Evolutionary conservation across 2,113 vertebrate species (phyloP), one percentile per base, ranked within the genome.

Genomic region (Stictonetta naevosa): DNA sequence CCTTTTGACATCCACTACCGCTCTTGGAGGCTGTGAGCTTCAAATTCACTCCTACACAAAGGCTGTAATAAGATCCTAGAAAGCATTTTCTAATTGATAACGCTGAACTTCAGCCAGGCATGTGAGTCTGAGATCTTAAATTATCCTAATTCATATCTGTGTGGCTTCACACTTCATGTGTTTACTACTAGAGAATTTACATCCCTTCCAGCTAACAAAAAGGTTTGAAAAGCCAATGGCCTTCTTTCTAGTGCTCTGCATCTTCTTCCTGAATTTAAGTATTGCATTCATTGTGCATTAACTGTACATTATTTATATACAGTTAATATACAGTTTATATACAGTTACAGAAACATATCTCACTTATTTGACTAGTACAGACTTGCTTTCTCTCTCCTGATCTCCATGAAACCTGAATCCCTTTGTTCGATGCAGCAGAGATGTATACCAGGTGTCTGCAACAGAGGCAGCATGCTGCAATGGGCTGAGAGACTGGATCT

Each of bases 81-180:
- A 93, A 91, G 17, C 25, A 74, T 79, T 93, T 95, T 69, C 53
- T 79, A 95, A 72, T 69, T 84, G 77, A 59, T 79, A 86, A 92
- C 58, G 56, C 77, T 67, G 69, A 95, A 86, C 10, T 87, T 93
- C 81, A 89, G 60, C 71, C 69, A 91, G 66, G 13, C 62, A 44
- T 48, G 63, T 13, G 44, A 91, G 75, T 77, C 52, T 28, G n/a
- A 93, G 9, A 58, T 90, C 26, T 86, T 55, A 87, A 58, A 79
- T 76, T 77, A 74, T 66, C 46, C 4, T 58, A 62, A 63, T 79
- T 90, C 40, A 26, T 76, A 62, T 91, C 36, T 52, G 4, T 55
- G 40, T 46, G 25, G 15, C 85, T 87, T 90, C 66, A 62, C 2
- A 6, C 20, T 50, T 67, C 31, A 29, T 33, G 19, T 34, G n/a